Percentiles rank a stretch among this genome's conserved stretches.
Evolutionary conservation across 2,797 vertebrate species (phyloP).

Genomic region (Gadopsis bispinosus): DNA sequence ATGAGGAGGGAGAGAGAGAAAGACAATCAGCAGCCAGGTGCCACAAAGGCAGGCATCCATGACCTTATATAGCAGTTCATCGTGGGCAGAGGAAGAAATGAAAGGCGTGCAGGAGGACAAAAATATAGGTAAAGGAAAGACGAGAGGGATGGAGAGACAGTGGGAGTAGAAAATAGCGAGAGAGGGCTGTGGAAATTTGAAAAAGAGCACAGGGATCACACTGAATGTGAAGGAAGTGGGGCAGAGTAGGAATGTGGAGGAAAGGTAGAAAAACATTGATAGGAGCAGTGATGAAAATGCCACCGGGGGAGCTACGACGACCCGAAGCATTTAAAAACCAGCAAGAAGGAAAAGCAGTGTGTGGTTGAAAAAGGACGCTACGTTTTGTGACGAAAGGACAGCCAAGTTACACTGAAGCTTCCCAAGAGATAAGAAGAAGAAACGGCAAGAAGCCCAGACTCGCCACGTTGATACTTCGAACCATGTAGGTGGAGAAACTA

Average conservation of each 20-base stretch:
- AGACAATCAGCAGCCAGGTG: slow-evolving; percentile 77
- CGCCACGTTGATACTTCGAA: not conserved
- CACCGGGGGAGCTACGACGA: not conserved
- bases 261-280: slow-evolving; percentile 6
- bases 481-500: not conserved
- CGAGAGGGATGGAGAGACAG: slow-evolving; percentile 28
- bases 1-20: slow-evolving; percentile 51
- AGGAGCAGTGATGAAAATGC: slow-evolving; percentile 12
- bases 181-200: slow-evolving; percentile 25
- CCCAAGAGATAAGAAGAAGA: not conserved
- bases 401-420: not conserved
- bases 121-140: slow-evolving; percentile 59
- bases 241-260: slow-evolving; percentile 22
- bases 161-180: slow-evolving; percentile 19
- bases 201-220: slow-evolving; percentile 32
- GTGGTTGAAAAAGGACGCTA: not conserved
- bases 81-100: slow-evolving; percentile 71
- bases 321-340: slow-evolving; percentile 5
- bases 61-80: slow-evolving; percentile 78
- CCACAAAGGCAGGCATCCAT: slow-evolving; percentile 75
- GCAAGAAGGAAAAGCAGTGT: not conserved
- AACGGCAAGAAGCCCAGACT: not conserved
- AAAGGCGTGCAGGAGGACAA: slow-evolving; percentile 74
- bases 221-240: slow-evolving; percentile 49
- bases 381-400: not conserved